Conservation (phyloP, 2,113 vertebrate species). For the Cepphus grylle region DNA sequence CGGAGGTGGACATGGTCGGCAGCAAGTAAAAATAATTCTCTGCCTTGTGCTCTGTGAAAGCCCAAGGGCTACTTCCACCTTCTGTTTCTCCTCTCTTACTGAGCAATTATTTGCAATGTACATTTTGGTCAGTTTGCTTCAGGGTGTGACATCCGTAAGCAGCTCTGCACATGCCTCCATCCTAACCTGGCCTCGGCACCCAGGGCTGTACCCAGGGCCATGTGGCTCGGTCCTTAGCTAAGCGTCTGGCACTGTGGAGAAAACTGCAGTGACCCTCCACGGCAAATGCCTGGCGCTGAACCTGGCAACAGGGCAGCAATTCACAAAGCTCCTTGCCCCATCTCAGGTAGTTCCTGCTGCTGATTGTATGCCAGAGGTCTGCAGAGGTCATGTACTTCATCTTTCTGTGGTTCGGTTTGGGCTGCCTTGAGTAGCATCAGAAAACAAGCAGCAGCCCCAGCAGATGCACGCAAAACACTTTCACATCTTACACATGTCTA, state of each 20-base stretch:
- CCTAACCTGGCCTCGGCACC: not conserved
- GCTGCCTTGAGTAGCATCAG: not conserved
- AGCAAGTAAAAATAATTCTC: not conserved
- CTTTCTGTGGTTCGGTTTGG: not conserved
- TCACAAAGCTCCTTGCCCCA: not conserved
- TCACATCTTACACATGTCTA: not conserved
- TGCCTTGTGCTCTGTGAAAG: not conserved
- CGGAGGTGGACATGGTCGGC: not conserved
- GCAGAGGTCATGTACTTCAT: not conserved
- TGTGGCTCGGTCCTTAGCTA: not conserved
- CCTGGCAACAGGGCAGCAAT: not conserved
- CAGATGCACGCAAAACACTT: not conserved
- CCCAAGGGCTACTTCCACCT: not conserved
- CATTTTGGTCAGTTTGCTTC: not conserved
- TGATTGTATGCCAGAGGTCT: not conserved
- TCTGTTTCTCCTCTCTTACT: not conserved
- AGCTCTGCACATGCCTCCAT: not conserved
- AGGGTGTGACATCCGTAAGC: not conserved
- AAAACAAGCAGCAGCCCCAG: not conserved
- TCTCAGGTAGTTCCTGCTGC: not conserved
- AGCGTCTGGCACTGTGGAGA: not conserved
- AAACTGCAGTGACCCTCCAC: not conserved
- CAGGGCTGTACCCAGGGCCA: not conserved
- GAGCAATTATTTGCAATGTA: not conserved
- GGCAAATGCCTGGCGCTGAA: not conserved